Base-by-base conservation (phyloP, 2,113 vertebrate genomes). In the Balaenoptera acutorostrata region DNA sequence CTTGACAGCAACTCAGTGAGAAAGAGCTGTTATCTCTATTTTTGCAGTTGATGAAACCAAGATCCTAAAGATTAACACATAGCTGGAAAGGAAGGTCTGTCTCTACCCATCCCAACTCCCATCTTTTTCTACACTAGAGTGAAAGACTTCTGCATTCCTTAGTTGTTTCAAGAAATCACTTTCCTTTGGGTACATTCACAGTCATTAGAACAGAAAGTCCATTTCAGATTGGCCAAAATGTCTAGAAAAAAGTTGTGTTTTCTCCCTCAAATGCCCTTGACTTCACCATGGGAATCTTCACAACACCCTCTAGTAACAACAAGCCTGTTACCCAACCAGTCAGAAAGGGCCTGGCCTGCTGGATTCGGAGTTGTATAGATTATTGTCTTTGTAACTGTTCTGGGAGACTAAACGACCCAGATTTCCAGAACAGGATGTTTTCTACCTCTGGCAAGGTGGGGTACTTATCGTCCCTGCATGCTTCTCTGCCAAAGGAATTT, bases 241-340 rank as follows among this genome's bases (percentile, higher is more conserved):
- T 75, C 21, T 63, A 57, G 29, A 71, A 69, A 71, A 95, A 72
- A 29, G 5, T 27, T 57, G 31, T 78, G 10, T 94, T 94, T 78
- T 84, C 33, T 88, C 21, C 57, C 41, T 75, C 5, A 6, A 23
- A 81, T 80, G 44, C 10, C 21, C 27, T 88, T 64, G 20, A 33
- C 86, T 69, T 93, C 25, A 33, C 25, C 57, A 11, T 59, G 64
- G 31, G 15, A 57, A 95, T 69, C 71, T 81, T 61, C 1, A 44
- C 36, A 57, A 55, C 21, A 55, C 14, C 0, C 31, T 63, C 10
- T 55, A 2, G 3, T 75, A 61, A 77, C 69, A 74, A 52, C 36
- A 93, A 66, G 31, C n/a, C 49, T 64, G 25, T 72, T 39, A 11
- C 31, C n/a, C 55, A 57, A n/a, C 33, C 7, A 6, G 15, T 86